A percentile compares a stretch with the other conserved stretches of the same genome.
Conservation (phyloP, 1,140 invertebrate genomes). For the Bathynomus jamesi region DNA sequence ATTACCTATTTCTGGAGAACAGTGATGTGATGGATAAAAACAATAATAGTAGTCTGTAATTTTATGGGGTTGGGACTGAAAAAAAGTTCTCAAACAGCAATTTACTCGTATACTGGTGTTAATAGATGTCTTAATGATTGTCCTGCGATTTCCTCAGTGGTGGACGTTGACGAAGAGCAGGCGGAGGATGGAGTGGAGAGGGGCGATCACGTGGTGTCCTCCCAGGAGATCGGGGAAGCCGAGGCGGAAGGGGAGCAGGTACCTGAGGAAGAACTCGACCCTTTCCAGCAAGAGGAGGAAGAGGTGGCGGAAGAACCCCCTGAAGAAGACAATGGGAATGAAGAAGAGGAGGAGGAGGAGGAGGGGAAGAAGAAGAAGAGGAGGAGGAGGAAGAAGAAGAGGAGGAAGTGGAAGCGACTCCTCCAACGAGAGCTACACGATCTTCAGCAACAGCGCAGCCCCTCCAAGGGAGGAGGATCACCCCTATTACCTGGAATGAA, state of each 20-base stretch:
- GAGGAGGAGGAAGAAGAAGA: no score
- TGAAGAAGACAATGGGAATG: neutral
- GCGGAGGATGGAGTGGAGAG: neutral
- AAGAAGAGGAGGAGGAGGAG: neutral
- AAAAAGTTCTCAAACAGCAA: neutral
- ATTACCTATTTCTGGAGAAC: neutral
- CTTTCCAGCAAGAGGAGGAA: neutral
- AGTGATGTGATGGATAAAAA: neutral
- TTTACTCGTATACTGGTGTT: neutral
- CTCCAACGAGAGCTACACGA: no score
- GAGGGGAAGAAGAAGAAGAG: no score
- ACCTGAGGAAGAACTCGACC: no score
- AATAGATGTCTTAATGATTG: neutral
- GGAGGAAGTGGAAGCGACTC: no score
- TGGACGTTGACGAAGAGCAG: neutral
- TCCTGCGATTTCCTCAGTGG: neutral
- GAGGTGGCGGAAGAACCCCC: neutral
- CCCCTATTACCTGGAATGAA: no score
- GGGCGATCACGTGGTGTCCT: neutral
- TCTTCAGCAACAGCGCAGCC: no score
- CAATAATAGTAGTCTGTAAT: neutral
- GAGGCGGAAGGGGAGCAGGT: neutral
- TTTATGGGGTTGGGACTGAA: neutral
- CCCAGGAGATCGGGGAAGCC: neutral
- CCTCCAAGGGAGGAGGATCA: no score